Percentiles rank a stretch among this genome's conserved stretches.
These are phyloP conservation scores for Lysiphlebus fabarum DNA, from an alignment of 1,140 invertebrate genomes.

Conservation along the genomic window DNA sequence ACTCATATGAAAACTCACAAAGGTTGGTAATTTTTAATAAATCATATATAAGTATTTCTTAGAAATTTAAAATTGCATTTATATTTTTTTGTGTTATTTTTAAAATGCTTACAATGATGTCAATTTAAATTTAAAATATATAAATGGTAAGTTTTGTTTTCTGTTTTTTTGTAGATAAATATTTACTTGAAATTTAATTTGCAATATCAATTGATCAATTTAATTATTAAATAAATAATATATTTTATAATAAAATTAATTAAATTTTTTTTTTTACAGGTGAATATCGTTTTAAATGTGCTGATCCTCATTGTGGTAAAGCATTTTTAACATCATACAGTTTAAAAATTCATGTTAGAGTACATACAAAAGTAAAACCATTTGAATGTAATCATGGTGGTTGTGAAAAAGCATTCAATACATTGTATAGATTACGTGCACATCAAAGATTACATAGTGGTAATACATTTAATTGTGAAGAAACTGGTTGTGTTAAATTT, in stretches of 20 bases:
- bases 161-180: too few species aligned
- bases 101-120: too few species aligned
- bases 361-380: constrained; percentile 92
- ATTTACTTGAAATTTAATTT: too few species aligned
- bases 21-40: too few species aligned
- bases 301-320: constrained; percentile 83
- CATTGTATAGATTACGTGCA: constrained; percentile 86
- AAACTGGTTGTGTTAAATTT: constrained; percentile 80
- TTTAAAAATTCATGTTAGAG: constrained; percentile 89
- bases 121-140: too few species aligned
- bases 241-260: constrained; percentile 9
- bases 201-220: too few species aligned
- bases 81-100: too few species aligned
- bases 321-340: constrained; percentile 93
- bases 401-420: constrained; percentile 93
- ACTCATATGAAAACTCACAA: constrained; percentile 95
- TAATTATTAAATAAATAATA: too few species aligned
- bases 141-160: too few species aligned
- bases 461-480: constrained; percentile 90
- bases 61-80: too few species aligned
- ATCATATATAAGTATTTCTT: too few species aligned
- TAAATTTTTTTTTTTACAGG: constrained; percentile 61
- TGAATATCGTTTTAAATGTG: constrained; percentile 91
- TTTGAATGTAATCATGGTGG: constrained; percentile 74
- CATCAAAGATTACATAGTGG: constrained; percentile 91